Conservation (phyloP, 2,113 vertebrate genomes). For the Nothocercus nigrocapillus region DNA sequence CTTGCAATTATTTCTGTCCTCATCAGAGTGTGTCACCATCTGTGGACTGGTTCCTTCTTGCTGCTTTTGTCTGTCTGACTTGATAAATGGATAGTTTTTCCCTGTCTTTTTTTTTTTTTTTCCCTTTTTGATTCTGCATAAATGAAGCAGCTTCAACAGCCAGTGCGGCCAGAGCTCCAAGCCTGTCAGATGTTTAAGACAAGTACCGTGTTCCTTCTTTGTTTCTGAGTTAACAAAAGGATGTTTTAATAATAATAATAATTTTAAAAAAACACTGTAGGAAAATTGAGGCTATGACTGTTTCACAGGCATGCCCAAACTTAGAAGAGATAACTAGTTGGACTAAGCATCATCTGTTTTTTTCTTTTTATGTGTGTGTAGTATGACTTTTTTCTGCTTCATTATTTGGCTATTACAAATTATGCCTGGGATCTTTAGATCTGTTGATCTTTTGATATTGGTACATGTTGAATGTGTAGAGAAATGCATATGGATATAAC, state of each 20-base stretch:
- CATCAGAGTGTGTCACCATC: slow-evolving; percentile 46
- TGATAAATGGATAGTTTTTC: neutral
- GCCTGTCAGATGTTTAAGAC: neutral
- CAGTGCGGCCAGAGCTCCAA: neutral
- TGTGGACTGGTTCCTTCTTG: slow-evolving; percentile 10
- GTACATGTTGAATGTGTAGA: neutral
- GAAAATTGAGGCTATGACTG: neutral
- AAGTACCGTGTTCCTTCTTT: neutral
- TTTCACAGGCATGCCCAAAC: neutral
- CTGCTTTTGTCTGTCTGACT: slow-evolving; percentile 23
- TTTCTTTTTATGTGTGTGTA: neutral
- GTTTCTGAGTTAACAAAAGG: neutral
- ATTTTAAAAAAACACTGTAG: neutral
- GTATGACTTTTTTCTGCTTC: neutral
- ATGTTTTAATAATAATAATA: neutral
- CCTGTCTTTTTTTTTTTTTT: neutral
- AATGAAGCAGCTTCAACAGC: neutral
- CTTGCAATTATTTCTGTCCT: slow-evolving; percentile 49
- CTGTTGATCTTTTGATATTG: neutral
- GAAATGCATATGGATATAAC: neutral
- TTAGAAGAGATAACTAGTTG: neutral
- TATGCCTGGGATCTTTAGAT: neutral
- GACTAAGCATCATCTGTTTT: neutral
- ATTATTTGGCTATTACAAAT: neutral
- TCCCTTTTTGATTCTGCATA: neutral